These are phyloP conservation scores for Isaurus tuberculatus DNA, from an alignment of 92 coral and sea anemone species.

Conservation along the genomic window DNA sequence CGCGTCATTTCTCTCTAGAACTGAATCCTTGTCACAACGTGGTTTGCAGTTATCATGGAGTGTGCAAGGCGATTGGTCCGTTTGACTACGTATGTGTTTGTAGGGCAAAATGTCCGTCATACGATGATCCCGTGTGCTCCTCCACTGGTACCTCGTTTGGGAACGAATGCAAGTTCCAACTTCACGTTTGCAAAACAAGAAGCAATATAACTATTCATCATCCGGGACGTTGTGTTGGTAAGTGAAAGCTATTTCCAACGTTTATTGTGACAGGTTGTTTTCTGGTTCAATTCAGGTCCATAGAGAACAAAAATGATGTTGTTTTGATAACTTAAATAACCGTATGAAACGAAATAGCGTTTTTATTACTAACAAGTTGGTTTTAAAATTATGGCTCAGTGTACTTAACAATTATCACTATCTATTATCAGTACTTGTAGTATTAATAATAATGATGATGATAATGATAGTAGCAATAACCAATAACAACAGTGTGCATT, in stretches of 20 bases:
- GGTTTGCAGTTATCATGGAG: not conserved
- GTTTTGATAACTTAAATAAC: too few relatives aligned
- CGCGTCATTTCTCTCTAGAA: not conserved
- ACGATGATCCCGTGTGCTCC: slow-evolving; percentile 17
- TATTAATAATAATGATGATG: too few relatives aligned
- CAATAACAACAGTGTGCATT: not conserved
- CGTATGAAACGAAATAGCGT: too few relatives aligned
- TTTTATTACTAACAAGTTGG: too few relatives aligned
- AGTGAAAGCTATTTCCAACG: not conserved
- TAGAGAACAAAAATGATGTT: too few relatives aligned
- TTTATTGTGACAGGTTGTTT: too few relatives aligned
- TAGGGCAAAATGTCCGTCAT: slow-evolving; percentile 1
- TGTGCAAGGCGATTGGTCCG: slow-evolving; percentile 33
- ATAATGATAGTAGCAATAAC: too few relatives aligned
- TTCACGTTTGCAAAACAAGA: not conserved
- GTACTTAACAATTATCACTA: too few relatives aligned
- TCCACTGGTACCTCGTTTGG: slow-evolving; percentile 27
- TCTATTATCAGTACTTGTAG: too few relatives aligned
- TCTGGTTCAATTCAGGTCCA: too few relatives aligned
- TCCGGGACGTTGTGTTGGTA: slow-evolving; percentile 40
- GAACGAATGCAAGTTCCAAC: slow-evolving; percentile 11
- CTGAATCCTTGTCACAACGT: slow-evolving; percentile 28
- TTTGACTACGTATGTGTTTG: slow-evolving; percentile 35
- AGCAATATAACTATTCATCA: slow-evolving; percentile 11
- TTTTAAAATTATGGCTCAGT: too few relatives aligned